These are phyloP conservation scores for Sterrhoptilus dennistouni DNA, from an alignment of 2,113 vertebrate species.

Conservation along the genomic window DNA sequence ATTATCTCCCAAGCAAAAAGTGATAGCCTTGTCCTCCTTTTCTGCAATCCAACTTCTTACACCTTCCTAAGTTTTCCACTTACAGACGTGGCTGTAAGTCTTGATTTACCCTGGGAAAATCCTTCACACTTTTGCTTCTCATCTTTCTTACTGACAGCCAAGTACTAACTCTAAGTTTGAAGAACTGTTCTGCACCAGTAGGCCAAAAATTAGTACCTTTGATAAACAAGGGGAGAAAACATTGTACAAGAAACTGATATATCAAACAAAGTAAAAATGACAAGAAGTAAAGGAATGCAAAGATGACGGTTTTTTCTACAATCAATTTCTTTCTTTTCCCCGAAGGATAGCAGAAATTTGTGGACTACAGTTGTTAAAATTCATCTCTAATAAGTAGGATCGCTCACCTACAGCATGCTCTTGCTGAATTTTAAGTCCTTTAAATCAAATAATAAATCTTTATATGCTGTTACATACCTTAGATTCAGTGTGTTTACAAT, in stretches of 20 bases:
- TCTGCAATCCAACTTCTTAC: background rate
- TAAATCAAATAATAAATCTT: background rate
- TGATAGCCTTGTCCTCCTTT: background rate
- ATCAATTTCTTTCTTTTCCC: background rate
- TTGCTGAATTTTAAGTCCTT: background rate
- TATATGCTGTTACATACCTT: background rate
- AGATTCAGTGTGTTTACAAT: background rate
- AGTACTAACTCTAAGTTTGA: background rate
- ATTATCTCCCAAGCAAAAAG: background rate
- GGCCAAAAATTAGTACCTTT: slow-evolving; percentile 1
- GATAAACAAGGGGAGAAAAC: background rate
- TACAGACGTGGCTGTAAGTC: background rate
- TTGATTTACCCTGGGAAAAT: background rate
- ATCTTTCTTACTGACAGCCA: background rate
- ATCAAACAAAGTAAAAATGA: background rate
- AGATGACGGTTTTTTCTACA: background rate
- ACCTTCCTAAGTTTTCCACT: background rate
- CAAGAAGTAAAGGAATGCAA: background rate
- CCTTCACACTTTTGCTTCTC: background rate
- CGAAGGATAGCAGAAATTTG: background rate
- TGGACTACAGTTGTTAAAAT: background rate
- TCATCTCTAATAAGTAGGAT: background rate
- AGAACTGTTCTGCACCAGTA: background rate
- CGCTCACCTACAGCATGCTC: background rate
- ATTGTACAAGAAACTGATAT: background rate